Evolutionary conservation across 2,113 vertebrate genomes (phyloP), one percentile per base, ranked within the genome.

Genomic region (Thalassarche chlororhynchos): DNA sequence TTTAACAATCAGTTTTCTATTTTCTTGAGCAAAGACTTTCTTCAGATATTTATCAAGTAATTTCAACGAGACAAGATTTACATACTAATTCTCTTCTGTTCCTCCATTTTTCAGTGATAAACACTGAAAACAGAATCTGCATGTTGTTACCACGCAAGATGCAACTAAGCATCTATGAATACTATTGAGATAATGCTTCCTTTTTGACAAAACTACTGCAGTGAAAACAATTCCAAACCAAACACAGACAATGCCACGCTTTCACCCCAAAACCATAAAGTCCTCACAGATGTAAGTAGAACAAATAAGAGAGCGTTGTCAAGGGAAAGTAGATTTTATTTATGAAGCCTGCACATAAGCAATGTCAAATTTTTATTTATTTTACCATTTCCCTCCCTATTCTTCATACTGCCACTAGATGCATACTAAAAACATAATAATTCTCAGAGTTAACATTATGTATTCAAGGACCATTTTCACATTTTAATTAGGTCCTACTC

Each of bases 11-110:
- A 42, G 12, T 64, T 97, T 98, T 96, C 86, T 93, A 93, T 98
- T 98, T 98, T 97, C 95, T 83, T 90, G 38, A 75, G 87, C 93
- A 98, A 95, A 95, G 74, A 51, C 84, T 89, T 87, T 96, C 88
- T 89, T 92, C 71, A 95, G 97, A 98, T 98, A 97, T 94, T 97
- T 98, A 98, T 98, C 97, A 95, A 97, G 92, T 98, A 96, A 97
- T 98, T 98, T 96, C 92, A 93, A 61, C 7, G 5, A 71, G 26
- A 95, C 80, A 89, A 66, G 65, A 83, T 93, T 96, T 96, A 90
- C 96, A 98, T 98, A 94, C 81, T 96, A 97, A 98, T 94, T 87
- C 65, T 80, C 60, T 89, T 86, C 65, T 23, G 64, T 49, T 77
- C 75, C 65, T 94, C 9, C 4, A 17, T 34, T 95, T 76, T 84